These are phyloP conservation scores for Pterocles gutturalis DNA, from an alignment of 2,113 vertebrate genomes.

Conservation along the genomic window DNA sequence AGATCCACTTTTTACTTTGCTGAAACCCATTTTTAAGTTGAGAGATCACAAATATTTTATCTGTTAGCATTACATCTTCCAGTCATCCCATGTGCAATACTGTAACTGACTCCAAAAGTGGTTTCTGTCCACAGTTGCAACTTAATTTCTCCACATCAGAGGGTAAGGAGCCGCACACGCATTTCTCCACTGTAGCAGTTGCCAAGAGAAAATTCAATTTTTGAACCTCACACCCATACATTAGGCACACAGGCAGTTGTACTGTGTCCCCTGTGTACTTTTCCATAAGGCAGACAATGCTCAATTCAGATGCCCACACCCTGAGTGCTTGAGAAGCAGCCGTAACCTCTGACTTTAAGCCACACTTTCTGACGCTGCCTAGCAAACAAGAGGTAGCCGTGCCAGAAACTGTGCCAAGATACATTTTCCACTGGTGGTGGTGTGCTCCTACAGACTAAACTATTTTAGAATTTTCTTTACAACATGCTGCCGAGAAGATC, in stretches of 20 bases:
- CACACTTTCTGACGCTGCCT: accelerated
- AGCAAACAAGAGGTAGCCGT: accelerated
- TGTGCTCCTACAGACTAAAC: background rate
- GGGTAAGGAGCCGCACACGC: accelerated
- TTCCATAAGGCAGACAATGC: background rate
- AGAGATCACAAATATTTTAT: background rate
- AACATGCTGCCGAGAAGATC: background rate
- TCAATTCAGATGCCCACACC: background rate
- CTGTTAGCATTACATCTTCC: accelerated
- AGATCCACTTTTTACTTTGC: background rate
- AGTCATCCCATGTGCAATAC: background rate
- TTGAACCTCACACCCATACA: background rate
- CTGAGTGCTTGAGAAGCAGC: accelerated
- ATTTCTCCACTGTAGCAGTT: accelerated
- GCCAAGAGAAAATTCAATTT: background rate
- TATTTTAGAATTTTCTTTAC: background rate
- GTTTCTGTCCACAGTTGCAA: background rate
- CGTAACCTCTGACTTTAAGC: accelerated
- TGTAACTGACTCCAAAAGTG: accelerated
- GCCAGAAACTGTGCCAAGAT: background rate
- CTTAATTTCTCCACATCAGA: background rate
- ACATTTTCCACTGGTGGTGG: accelerated
- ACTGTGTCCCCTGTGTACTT: background rate
- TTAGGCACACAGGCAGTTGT: background rate
- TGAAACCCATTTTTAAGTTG: background rate